Evolutionary conservation across 2,113 vertebrate species (phyloP).

Genomic region (Australoheros scitulus): DNA sequence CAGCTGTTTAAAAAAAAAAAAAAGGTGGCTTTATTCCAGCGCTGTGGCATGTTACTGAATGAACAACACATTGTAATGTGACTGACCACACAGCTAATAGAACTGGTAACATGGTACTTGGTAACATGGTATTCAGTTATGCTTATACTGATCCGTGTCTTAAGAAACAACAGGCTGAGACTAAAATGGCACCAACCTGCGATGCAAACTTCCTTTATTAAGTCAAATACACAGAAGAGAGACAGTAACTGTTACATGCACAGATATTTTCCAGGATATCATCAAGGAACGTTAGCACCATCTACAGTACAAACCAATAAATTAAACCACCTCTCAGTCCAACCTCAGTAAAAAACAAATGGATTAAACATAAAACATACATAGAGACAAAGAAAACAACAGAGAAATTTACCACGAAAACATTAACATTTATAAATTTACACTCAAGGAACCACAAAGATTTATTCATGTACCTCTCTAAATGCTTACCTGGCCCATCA

Average conservation of each 20-base stretch:
- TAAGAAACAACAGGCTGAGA: constrained; percentile 69
- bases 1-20: background rate
- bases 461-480: constrained; percentile 48
- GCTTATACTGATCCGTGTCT: constrained; percentile 30
- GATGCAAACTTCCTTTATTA: constrained; percentile 76
- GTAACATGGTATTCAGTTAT: background rate
- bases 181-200: constrained; percentile 65
- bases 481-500: constrained; percentile 97
- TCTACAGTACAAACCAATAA: constrained; percentile 55
- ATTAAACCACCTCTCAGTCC: constrained; percentile 63
- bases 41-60: background rate
- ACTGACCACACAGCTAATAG: background rate
- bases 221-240: constrained; percentile 59
- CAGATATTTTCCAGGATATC: constrained; percentile 19
- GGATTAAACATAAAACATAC: constrained; percentile 28
- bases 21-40: background rate
- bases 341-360: background rate
- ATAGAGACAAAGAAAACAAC: background rate
- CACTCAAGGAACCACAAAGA: background rate
- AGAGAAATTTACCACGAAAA: background rate
- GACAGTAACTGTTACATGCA: constrained; percentile 34
- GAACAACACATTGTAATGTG: background rate
- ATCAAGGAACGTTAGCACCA: constrained; percentile 43
- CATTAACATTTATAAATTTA: background rate
- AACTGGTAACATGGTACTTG: background rate